Evolutionary conservation across 2,113 vertebrate species (phyloP).

Genomic region (Lota lota): DNA sequence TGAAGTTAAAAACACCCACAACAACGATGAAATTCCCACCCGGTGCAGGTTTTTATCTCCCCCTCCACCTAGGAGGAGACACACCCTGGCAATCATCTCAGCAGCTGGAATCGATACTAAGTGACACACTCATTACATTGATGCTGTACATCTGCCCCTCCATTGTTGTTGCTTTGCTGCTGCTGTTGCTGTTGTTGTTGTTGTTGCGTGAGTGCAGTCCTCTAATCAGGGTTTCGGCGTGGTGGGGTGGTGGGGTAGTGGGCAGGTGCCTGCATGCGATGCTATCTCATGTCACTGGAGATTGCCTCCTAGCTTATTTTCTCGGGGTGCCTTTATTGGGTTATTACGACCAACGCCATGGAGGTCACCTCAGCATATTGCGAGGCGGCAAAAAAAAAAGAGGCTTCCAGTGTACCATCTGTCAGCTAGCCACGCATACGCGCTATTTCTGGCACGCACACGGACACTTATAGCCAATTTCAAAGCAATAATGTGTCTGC

Average conservation of each 20-base stretch:
- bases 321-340: conserved; percentile 25
- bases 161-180: background rate
- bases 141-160: conserved; percentile 5
- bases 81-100: conserved; percentile 7
- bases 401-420: conserved; percentile 60
- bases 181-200: conserved; percentile 38
- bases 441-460: conserved; percentile 14
- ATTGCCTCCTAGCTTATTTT: conserved; percentile 60
- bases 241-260: too few species aligned
- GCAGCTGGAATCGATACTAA: conserved; percentile 30
- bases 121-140: conserved; percentile 28
- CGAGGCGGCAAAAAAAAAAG: conserved; percentile 15
- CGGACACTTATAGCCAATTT: conserved; percentile 38
- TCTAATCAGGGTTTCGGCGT: conserved; percentile 28
- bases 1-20: too few species aligned
- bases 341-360: conserved; percentile 63
- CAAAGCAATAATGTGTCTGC: conserved; percentile 47
- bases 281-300: conserved; percentile 36
- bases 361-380: conserved; percentile 62
- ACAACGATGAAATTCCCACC: too few species aligned
- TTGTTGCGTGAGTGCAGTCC: conserved; percentile 28
- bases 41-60: too few species aligned
- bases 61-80: too few species aligned
- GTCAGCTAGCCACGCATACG: conserved; percentile 44
- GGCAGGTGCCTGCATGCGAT: conserved; percentile 40